Evolutionary conservation across 53 echinoderm and acorn worm species (phyloP), one percentile per base, ranked within the genome.

Genomic region (Zoroaster sp.): DNA sequence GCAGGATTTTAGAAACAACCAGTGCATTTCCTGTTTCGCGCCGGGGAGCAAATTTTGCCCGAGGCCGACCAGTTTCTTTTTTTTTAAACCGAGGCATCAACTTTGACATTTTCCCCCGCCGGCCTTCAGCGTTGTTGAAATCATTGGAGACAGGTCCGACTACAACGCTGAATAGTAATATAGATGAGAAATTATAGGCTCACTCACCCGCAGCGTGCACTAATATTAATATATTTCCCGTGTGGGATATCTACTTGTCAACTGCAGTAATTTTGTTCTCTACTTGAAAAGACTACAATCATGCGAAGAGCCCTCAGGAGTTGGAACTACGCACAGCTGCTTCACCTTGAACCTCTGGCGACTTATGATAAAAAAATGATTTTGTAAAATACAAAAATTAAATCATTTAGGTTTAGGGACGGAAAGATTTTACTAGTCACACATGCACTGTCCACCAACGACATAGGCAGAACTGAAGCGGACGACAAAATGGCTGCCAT

Each of bases 1-100:
- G 85, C 85, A 42, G 85, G 71, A 85, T 85, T 85, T 71, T 46
- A 40, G 85, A 85, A 85, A 85, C 85, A 85, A 85, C 85, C 85
- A 49, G 71, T 28, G 85, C 85, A 85, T 85, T 85, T 85, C 85
- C 85, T 49, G 85, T 71, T 66, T 40, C 71, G 85, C 85, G 85
- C 71, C 25, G 71, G 85, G 85, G 85, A 85, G 69, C 71, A 71
- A 71, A 85, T 85, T 69, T 51, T 43, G 85, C 85, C 83, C 70
- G 59, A 71, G 85, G 85, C 71, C 51, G 51, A 34, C 30, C 43
- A 69, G 69, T 71, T 70, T 41, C 70, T 54, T 59, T 28, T 59
- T 59, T 23, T 23, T 23, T 25, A 25, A 59, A 28, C 63, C 23
- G 30, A 71, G 52, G 85, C 85, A 85, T 85, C 85, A 85, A 85